Evolutionary conservation across 1,140 invertebrate species (phyloP), one percentile per base, ranked within the genome.

Genomic region (Drosophila rhopaloa): DNA sequence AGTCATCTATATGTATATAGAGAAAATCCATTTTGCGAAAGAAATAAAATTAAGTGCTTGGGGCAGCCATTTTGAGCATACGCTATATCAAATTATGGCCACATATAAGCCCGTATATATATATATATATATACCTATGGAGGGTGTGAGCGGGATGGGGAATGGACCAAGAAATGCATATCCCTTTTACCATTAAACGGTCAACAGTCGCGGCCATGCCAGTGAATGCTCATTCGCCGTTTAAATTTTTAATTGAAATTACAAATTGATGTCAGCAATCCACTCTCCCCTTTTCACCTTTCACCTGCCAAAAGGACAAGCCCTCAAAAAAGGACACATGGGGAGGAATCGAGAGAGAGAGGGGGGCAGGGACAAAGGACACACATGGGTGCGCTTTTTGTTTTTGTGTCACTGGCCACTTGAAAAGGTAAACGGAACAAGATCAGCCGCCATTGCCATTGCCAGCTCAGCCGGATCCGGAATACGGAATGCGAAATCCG

Each of bases 231-330:
- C 65, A 71, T 70, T 71, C 51, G 67, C 68, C 65, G 73, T 71
- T 84, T 85, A 75, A 86, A 85, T 85, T 86, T 86, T 85, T 86
- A 85, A 86, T 86, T 85, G 74, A 86, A 85, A 85, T 85, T 85
- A 85, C 82, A 75, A 81, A 85, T 85, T 85, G 78, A 85, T 85
- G 74, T 63, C 68, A 62, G 63, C 65, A 55, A 38, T 35, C 51
- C 50, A 32, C 38, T 44, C 37, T 32, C 27, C 55, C 38, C 14
- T 4, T 11, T 14, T 29, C 27, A 14, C 35, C 27, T 48, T 48
- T 55, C 35, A 67, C 56, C 71, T 62, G 58, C 32, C 70, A 59
- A 56, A 41, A 43, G 54, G 54, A 41, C 43, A 57, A 48, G 27
- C 38, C 38, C 35, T 24, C 57, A 66, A 53, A 61, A 32, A 8